A percentile compares a stretch with the other conserved stretches of the same genome.
Evolutionary conservation across 2,113 vertebrate genomes (phyloP).

Genomic region (Calidris pugnax): DNA sequence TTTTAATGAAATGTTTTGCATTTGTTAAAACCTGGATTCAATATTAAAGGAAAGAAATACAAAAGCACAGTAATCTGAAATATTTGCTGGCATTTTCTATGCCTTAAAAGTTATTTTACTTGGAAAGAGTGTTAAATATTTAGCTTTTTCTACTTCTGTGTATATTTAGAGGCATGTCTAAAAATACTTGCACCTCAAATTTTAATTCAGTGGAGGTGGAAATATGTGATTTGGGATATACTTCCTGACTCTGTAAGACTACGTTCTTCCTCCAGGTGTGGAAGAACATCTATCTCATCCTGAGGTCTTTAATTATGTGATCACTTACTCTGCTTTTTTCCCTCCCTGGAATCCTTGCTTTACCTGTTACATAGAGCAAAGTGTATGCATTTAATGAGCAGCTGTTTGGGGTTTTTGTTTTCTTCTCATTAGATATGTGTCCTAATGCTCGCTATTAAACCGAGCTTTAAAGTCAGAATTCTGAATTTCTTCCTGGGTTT

Average conservation of each 20-base stretch:
- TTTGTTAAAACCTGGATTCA: neutral
- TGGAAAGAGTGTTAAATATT: neutral
- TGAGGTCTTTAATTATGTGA: neutral
- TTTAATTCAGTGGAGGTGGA: neutral
- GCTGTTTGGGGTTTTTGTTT: neutral
- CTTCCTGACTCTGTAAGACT: neutral
- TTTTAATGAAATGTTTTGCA: neutral
- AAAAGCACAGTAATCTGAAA: neutral
- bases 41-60: neutral
- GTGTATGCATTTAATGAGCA: neutral
- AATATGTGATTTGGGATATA: neutral
- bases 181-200: neutral
- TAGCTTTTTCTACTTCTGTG: neutral
- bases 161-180: neutral
- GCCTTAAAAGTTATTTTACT: neutral
- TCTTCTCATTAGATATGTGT: neutral
- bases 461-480: neutral
- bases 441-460: neutral
- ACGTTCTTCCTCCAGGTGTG: neutral
- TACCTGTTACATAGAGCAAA: neutral
- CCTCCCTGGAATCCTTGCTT: neutral
- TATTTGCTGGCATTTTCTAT: neutral
- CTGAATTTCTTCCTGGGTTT: neutral
- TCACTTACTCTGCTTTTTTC: neutral
- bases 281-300: neutral